These are phyloP conservation scores for Cerastoderma edule DNA, from an alignment of 2,888 invertebrate species.

Conservation along the genomic window DNA sequence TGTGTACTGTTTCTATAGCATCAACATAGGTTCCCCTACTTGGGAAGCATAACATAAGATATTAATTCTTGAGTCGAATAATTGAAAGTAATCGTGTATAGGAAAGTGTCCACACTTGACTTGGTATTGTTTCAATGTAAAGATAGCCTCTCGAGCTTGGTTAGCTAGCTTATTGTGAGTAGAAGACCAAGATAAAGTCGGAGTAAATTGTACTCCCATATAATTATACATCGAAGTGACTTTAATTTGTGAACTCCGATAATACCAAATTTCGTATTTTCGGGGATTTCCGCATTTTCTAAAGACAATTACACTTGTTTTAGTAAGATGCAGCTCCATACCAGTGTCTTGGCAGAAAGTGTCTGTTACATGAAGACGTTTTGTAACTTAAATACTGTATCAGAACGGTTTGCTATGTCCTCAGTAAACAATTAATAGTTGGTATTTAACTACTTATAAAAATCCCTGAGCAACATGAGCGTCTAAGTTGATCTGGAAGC, in stretches of 20 bases:
- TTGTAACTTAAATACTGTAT: slow-evolving; percentile 2
- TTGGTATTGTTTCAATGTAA: background rate
- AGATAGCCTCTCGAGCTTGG: slow-evolving; percentile 11
- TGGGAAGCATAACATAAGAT: slow-evolving; percentile 22
- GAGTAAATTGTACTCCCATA: slow-evolving; percentile 28
- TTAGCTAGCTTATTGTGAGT: background rate
- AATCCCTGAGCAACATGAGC: no score
- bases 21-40: slow-evolving; percentile 17
- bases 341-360: background rate
- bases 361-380: background rate
- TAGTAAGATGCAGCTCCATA: slow-evolving; percentile 17
- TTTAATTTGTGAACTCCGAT: slow-evolving; percentile 15
- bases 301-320: slow-evolving; percentile 33
- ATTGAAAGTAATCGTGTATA: background rate
- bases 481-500: no score
- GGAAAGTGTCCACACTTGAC: background rate
- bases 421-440: background rate
- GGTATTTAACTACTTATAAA: no score
- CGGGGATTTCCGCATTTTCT: slow-evolving; percentile 26
- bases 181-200: slow-evolving; percentile 21
- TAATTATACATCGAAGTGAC: slow-evolving; percentile 30
- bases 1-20: slow-evolving; percentile 28
- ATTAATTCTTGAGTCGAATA: slow-evolving; percentile 26
- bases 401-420: slow-evolving; percentile 13
- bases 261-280: slow-evolving; percentile 34